These are phyloP conservation scores for Stenopsyche tienmushanensis DNA, from an alignment of 1,140 invertebrate genomes.

Conservation along the genomic window DNA sequence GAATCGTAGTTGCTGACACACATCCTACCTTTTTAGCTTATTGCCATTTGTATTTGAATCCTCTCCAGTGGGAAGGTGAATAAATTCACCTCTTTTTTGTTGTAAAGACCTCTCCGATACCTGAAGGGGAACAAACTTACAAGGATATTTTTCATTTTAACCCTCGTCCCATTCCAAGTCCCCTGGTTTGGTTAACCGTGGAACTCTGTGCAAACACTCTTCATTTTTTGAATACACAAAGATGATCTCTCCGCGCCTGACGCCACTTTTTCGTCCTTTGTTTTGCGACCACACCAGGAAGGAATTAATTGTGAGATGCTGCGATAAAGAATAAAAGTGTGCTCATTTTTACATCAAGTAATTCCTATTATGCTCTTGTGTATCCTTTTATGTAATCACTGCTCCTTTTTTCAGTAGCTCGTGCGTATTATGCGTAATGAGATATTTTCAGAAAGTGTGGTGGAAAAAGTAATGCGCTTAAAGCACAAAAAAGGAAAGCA, in stretches of 20 bases:
- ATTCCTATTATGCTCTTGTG: not conserved
- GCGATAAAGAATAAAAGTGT: slow-evolving; percentile 26
- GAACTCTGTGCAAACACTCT: slow-evolving; percentile 28
- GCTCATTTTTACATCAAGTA: slow-evolving; percentile 14
- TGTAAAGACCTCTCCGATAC: no score
- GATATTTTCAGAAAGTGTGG: no score
- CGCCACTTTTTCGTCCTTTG: slow-evolving; percentile 33
- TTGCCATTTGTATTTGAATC: no score
- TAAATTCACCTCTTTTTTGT: no score
- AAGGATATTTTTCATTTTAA: not conserved
- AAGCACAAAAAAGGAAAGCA: no score
- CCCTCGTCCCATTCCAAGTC: no score
- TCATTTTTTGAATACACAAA: slow-evolving; percentile 31
- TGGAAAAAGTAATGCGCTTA: no score
- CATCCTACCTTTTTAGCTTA: no score
- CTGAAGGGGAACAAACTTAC: not conserved
- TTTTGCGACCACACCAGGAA: slow-evolving; percentile 17
- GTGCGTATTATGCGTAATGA: no score
- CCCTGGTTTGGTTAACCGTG: slow-evolving; percentile 8
- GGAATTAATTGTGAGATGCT: slow-evolving; percentile 31
- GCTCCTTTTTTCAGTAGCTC: not conserved
- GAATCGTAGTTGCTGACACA: no score
- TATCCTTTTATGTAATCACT: not conserved
- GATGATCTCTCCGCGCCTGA: slow-evolving; percentile 6
- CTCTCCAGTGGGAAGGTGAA: no score